These are phyloP conservation scores for Neoseiulus cucumeris DNA, from an alignment of 1,140 invertebrate species.

Conservation along the genomic window DNA sequence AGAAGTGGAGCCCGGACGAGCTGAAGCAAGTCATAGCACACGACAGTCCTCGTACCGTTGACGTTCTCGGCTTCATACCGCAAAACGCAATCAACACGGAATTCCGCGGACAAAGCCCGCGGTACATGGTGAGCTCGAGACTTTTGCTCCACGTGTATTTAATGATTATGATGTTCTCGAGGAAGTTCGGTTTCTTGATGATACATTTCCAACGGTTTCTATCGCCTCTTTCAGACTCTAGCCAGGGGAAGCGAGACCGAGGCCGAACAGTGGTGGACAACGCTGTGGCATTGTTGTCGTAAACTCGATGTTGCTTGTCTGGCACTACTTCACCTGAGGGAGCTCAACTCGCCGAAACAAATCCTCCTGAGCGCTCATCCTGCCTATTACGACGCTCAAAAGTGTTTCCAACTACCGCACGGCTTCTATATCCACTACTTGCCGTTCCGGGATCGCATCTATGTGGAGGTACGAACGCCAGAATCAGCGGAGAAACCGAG, in stretches of 20 bases:
- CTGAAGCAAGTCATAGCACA: not conserved
- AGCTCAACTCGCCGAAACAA: not conserved
- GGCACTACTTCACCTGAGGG: not conserved
- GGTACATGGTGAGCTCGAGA: not conserved
- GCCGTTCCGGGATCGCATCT: not conserved
- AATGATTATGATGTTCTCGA: no score
- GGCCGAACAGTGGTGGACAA: not conserved
- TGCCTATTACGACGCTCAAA: not conserved
- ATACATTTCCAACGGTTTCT: not conserved
- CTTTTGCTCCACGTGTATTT: no score
- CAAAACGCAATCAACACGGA: not conserved
- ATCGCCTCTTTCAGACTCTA: not conserved
- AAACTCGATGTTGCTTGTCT: not conserved
- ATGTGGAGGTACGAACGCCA: not conserved
- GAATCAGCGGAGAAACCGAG: not conserved
- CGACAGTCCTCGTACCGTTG: not conserved
- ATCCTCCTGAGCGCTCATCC: not conserved
- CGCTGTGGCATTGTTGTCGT: not conserved
- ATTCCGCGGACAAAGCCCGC: not conserved
- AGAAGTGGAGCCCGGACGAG: not conserved
- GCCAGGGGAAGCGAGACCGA: not conserved
- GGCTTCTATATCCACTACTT: conserved; percentile 1
- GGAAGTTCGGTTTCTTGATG: no score
- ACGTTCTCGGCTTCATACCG: not conserved
- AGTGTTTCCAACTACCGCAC: not conserved